Evolutionary conservation across 2,888 invertebrate species (phyloP).

Genomic region (Autographa gamma): DNA sequence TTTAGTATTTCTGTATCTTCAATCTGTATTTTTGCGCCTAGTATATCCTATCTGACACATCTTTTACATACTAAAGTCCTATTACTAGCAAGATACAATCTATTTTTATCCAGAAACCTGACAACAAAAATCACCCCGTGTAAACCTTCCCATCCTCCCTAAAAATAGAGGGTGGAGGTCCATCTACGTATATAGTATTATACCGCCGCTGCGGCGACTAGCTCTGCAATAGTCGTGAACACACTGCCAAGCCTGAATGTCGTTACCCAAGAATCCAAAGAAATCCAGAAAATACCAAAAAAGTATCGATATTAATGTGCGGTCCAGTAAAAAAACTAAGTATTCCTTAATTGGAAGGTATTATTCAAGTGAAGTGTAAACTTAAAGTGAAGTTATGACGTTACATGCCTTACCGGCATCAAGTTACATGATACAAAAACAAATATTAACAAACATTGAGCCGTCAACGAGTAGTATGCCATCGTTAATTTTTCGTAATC

Average conservation of each 20-base stretch:
- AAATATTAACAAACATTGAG: constrained; percentile 84
- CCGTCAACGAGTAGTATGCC: constrained; percentile 87
- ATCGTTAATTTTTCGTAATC: constrained; percentile 90
- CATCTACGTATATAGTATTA: constrained; percentile 59
- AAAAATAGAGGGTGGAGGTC: constrained; percentile 70
- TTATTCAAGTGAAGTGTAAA: constrained; percentile 73
- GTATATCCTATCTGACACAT: too few species aligned
- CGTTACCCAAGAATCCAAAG: constrained; percentile 68
- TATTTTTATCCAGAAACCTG: neutral
- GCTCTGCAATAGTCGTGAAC: constrained; percentile 70
- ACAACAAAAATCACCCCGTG: constrained; percentile 63
- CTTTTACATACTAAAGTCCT: too few species aligned
- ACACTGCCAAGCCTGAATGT: constrained; percentile 81
- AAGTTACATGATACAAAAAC: constrained; percentile 84
- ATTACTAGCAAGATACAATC: neutral
- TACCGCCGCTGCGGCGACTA: constrained; percentile 70
- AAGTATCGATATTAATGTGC: constrained; percentile 71
- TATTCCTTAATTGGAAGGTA: constrained; percentile 71
- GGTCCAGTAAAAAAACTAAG: constrained; percentile 73
- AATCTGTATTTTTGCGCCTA: too few species aligned
- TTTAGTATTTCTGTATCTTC: too few species aligned
- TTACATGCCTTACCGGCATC: constrained; percentile 86
- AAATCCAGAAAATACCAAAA: constrained; percentile 65
- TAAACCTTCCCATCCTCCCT: constrained; percentile 61
- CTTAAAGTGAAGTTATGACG: constrained; percentile 87